These are phyloP conservation scores for Ectemnius lituratus DNA, from an alignment of 2,888 invertebrate genomes.

Conservation along the genomic window DNA sequence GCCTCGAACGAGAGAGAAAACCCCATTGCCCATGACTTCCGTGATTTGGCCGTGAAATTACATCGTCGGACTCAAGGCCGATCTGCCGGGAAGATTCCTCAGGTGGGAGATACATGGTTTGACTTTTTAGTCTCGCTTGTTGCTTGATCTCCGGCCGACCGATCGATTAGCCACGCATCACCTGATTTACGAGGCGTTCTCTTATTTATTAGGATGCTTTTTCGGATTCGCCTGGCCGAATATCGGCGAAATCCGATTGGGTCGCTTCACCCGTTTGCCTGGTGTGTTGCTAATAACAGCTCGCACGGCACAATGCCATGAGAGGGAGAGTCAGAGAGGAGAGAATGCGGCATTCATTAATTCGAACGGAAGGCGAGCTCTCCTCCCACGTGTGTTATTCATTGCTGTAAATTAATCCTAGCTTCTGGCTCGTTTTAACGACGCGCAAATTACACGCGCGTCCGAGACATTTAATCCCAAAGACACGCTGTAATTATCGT, in stretches of 20 bases:
- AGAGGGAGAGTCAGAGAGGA: background rate
- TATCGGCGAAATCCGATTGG: background rate
- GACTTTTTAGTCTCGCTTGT: background rate
- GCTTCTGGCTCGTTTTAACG: slow-evolving; percentile 44
- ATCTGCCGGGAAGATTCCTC: too few species aligned
- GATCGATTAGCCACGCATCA: slow-evolving; percentile 21
- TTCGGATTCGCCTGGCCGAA: background rate
- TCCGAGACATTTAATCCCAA: slow-evolving; percentile 50
- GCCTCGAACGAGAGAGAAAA: slow-evolving; percentile 1
- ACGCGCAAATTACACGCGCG: slow-evolving; percentile 47
- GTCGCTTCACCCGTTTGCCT: background rate
- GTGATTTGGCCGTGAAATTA: slow-evolving; percentile 67
- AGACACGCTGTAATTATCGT: slow-evolving; percentile 51
- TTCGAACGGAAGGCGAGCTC: slow-evolving; percentile 22
- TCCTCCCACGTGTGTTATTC: slow-evolving; percentile 41
- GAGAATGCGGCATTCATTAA: slow-evolving; percentile 18
- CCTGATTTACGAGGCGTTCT: background rate
- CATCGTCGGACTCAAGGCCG: slow-evolving; percentile 13
- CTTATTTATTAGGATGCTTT: slow-evolving; percentile 10
- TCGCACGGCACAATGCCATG: slow-evolving; percentile 13
- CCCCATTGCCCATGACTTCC: slow-evolving; percentile 60
- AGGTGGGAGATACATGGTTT: too few species aligned
- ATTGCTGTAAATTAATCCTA: slow-evolving; percentile 42
- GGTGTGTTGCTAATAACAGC: slow-evolving; percentile 11
- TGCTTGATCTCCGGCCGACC: slow-evolving; percentile 2